phyloP scores from a whole-genome alignment of 2,113 vertebrate species.

The Ceyx cyanopectus region DNA sequence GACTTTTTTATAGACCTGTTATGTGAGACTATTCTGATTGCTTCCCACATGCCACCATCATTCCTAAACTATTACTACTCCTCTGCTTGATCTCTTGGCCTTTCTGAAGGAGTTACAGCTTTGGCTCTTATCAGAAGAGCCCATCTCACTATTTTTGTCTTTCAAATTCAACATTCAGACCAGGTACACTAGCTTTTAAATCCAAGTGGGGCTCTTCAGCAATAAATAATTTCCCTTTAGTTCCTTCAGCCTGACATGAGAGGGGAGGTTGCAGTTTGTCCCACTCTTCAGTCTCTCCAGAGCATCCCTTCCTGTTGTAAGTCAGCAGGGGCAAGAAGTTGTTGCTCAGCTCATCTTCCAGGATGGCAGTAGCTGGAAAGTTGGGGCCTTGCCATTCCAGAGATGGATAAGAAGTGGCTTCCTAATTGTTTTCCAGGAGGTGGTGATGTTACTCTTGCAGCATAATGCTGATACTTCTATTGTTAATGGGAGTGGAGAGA shows the following conservation, averaged over 20 bases:
- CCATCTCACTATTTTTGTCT: background rate
- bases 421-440: slow-evolving; percentile 80
- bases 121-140: background rate
- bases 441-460: slow-evolving; percentile 90
- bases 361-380: background rate
- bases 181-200: background rate
- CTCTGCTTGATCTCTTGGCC: background rate
- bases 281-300: background rate
- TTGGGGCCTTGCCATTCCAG: background rate
- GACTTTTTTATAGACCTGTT: background rate
- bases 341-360: background rate
- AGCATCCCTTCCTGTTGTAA: slow-evolving; percentile 25
- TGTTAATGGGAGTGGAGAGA: slow-evolving; percentile 90
- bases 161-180: background rate
- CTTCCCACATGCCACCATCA: rapidly evolving
- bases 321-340: background rate
- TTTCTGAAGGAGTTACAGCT: background rate
- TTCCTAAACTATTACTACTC: background rate
- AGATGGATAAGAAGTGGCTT: background rate
- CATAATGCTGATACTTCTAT: slow-evolving; percentile 83
- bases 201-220: background rate
- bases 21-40: background rate
- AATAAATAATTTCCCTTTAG: background rate
- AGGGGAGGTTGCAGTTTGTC: background rate
- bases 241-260: background rate